Base-by-base conservation (phyloP, 2,888 invertebrate species). In the Drosophila atripex region DNA sequence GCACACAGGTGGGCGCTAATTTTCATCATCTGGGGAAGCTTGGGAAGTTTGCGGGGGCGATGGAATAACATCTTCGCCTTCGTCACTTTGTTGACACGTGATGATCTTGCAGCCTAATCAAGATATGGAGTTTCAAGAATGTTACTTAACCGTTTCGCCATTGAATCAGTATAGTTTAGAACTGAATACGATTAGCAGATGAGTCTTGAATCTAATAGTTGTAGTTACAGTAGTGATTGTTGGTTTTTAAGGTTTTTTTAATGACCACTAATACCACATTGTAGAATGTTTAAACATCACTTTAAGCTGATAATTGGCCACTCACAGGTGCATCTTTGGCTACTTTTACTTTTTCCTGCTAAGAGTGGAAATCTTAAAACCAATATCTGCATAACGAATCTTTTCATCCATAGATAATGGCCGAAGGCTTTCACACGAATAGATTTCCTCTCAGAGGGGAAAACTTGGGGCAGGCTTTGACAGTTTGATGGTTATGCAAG, bases 401-500 rank as follows among this genome's bases (percentile, higher is more conserved):
- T 23, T n/a, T 30, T 30, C 39, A 39, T 23, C 47, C 23, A 30
- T 16, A 39, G 61, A 60, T 60, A 60, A 60, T 59, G 60, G 21
- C 12, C 21, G 38, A 11, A 47, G 60, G 60, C 60, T 60, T 60
- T 60, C 61, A 30, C 60, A 60, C 46, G 8, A 59, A 28, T 39
- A 47, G 12, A 39, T 61, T 47, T 60, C 30, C 60, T 39, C 8
- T 11, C 12, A 11, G 21, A n/a, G 12, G 46, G 14, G 60, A 60
- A 61, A 60, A 39, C 46, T 23, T 12, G 46, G 46, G 46, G 46
- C 21, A 35, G 23, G 12, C 47, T 45, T 18, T 60, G 60, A 60
- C 46, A 60, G 61, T 61, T 56, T 65, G 43, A 41, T 46, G 58
- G 47, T 63, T 63, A 63, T 43, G 63, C 64, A 61, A 60, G 60